Conservation (phyloP, 2,113 vertebrate species). For the Dunckerocampus dactyliophorus region DNA sequence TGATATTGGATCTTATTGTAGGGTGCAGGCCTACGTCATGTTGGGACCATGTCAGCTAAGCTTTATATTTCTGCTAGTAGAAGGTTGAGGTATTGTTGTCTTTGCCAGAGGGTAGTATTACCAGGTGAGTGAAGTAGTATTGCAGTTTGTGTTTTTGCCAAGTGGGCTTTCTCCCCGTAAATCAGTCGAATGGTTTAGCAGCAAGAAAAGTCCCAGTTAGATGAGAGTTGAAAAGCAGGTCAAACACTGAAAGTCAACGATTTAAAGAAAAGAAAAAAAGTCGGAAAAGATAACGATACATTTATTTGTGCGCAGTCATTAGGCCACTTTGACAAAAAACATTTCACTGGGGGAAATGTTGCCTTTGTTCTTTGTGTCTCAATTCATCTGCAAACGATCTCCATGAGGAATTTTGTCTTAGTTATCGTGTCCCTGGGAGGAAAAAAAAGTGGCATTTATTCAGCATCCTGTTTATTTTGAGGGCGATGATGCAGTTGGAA, state of each 20-base stretch:
- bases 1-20: too few species aligned
- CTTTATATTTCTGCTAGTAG: too few species aligned
- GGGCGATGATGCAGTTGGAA: too few species aligned
- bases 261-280: conserved; percentile 30
- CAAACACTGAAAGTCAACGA: conserved; percentile 22
- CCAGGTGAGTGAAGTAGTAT: too few species aligned
- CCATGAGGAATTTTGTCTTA: conserved; percentile 40
- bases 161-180: too few species aligned
- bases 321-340: conserved; percentile 33
- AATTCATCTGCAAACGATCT: conserved; percentile 62
- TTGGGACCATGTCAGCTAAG: too few species aligned
- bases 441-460: conserved; percentile 1
- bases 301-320: conserved; percentile 38
- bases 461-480: too few species aligned
- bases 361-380: conserved; percentile 58
- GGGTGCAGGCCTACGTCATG: too few species aligned
- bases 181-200: not conserved
- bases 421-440: conserved; percentile 21
- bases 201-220: not conserved
- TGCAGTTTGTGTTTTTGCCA: too few species aligned
- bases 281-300: conserved; percentile 28
- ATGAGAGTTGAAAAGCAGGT: conserved; percentile 20
- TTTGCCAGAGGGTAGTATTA: too few species aligned
- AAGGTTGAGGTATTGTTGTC: too few species aligned
- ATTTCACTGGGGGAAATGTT: conserved; percentile 36